These are phyloP conservation scores for Phyllotis vaccarum DNA, from an alignment of 2,797 vertebrate genomes.

Conservation along the genomic window DNA sequence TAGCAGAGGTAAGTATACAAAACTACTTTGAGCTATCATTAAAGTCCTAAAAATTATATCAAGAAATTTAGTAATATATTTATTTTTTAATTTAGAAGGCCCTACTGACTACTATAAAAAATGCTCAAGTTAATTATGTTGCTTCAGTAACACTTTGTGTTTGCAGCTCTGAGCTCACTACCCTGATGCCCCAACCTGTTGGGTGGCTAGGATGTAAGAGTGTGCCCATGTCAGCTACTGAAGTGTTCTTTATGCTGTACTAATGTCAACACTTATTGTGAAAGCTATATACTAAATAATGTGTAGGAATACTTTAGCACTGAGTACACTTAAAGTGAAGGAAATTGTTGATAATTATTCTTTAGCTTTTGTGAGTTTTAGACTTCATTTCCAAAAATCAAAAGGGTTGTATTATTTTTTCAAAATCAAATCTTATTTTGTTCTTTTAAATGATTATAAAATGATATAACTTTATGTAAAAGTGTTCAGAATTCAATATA, in stretches of 20 bases:
- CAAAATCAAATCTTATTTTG: conserved; percentile 30
- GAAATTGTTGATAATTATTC: conserved; percentile 30
- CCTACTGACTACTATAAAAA: background rate
- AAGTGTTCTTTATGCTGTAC: conserved; percentile 6
- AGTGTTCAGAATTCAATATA: conserved; percentile 19
- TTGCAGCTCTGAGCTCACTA: background rate
- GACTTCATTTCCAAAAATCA: conserved; percentile 61
- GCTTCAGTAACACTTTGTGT: background rate
- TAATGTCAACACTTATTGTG: background rate
- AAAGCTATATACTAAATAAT: background rate
- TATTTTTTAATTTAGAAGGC: conserved; percentile 45
- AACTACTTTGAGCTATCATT: conserved; percentile 50
- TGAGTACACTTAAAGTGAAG: conserved; percentile 36
- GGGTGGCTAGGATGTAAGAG: background rate
- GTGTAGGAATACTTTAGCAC: background rate
- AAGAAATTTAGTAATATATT: conserved; percentile 26
- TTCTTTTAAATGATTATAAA: conserved; percentile 64
- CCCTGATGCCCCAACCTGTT: too few relatives aligned
- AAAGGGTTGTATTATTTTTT: conserved; percentile 25
- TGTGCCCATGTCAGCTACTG: background rate
- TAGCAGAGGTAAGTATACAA: conserved; percentile 93
- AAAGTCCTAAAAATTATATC: conserved; percentile 51
- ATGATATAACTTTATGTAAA: conserved; percentile 36
- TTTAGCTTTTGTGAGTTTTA: conserved; percentile 51
- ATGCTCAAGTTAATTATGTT: background rate